These are phyloP conservation scores for Grammomys dolichurus DNA, from an alignment of 2,113 vertebrate genomes.

Conservation along the genomic window DNA sequence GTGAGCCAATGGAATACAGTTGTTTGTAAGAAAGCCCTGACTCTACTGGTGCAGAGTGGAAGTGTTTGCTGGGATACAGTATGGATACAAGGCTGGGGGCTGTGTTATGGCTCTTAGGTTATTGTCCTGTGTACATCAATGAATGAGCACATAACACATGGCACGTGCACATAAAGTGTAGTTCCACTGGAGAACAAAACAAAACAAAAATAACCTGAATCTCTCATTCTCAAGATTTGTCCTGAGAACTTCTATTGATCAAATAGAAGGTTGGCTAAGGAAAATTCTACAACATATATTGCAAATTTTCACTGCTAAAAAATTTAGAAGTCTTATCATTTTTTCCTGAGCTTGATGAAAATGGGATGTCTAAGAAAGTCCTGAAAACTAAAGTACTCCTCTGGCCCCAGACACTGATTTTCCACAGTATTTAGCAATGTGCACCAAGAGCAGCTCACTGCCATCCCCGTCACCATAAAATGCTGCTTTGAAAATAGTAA, in stretches of 20 bases:
- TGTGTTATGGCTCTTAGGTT: background rate
- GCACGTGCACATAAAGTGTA: too few relatives aligned
- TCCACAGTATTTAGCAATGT: conserved; percentile 53
- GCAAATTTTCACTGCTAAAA: conserved; percentile 36
- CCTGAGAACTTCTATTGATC: background rate
- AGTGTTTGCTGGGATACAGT: background rate
- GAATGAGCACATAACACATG: background rate
- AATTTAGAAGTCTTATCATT: background rate
- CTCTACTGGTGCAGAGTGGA: background rate
- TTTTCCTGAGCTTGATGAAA: conserved; percentile 8
- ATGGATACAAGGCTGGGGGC: fast-evolving
- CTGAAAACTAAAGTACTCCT: conserved; percentile 54
- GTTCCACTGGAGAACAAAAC: background rate
- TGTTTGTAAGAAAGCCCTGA: background rate
- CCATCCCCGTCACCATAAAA: background rate
- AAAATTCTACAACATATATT: background rate
- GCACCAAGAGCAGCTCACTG: conserved; percentile 23
- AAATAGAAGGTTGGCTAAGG: background rate
- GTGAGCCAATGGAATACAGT: background rate
- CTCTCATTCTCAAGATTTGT: background rate
- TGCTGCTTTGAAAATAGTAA: conserved; percentile 26
- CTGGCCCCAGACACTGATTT: conserved; percentile 73
- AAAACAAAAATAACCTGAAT: background rate
- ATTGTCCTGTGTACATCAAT: too few relatives aligned
- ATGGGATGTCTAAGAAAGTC: background rate